Evolutionary conservation across 2,113 vertebrate species (phyloP).

Genomic region (Parus major): DNA sequence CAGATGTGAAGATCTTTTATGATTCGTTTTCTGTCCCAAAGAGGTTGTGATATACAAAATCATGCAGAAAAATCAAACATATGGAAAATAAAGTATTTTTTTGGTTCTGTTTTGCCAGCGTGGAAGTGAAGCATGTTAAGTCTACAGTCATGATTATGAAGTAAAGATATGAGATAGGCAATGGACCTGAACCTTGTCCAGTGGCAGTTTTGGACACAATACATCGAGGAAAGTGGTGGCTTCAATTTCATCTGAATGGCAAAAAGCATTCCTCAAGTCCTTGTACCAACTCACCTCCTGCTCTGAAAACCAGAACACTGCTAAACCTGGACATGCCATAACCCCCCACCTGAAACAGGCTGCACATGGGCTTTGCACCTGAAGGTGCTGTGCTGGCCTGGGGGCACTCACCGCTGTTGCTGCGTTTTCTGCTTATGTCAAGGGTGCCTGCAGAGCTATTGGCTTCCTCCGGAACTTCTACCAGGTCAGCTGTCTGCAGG

Average conservation of each 20-base stretch:
- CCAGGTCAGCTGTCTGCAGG: conserved; percentile 87
- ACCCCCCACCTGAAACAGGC: neutral
- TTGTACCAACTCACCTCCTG: neutral
- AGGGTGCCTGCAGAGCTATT: conserved; percentile 76
- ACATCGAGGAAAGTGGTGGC: neutral
- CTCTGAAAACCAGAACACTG: neutral
- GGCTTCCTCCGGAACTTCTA: conserved; percentile 89
- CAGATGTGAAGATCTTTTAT: neutral
- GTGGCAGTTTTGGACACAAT: neutral
- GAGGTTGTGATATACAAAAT: neutral
- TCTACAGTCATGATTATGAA: neutral
- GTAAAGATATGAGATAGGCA: neutral
- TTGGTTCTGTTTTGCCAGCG: neutral
- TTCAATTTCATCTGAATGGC: neutral
- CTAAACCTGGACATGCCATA: neutral
- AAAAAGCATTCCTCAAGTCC: neutral
- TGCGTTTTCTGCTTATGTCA: conserved; percentile 83
- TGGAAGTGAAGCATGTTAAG: neutral
- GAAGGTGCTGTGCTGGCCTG: neutral
- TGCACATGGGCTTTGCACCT: neutral
- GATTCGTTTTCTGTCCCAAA: neutral
- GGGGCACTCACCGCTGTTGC: conserved; percentile 86
- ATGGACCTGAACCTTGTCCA: neutral
- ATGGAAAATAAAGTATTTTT: neutral
- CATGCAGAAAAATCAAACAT: neutral